phyloP scores from a whole-genome alignment of 2,888 invertebrate genomes.

The Mactromeris polynyma region DNA sequence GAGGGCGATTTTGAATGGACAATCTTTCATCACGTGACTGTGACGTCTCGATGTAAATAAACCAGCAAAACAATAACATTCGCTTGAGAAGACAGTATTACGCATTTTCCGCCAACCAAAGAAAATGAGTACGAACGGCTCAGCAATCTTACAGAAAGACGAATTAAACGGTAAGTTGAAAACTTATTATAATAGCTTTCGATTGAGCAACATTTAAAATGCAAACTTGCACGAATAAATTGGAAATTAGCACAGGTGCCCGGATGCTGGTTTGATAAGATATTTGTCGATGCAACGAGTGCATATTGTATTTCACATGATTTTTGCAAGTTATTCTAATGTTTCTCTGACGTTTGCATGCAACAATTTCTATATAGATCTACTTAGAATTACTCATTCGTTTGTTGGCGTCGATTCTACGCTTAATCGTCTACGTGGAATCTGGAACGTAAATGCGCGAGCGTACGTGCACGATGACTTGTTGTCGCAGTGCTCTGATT shows the following conservation, averaged over 20 bases:
- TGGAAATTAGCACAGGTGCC: constrained; percentile 10
- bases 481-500: background rate
- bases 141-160: constrained; percentile 21
- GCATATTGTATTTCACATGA: background rate
- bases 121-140: background rate
- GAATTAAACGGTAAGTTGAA: constrained; percentile 24
- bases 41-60: constrained; percentile 61
- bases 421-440: background rate
- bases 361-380: too few relatives aligned
- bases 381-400: too few relatives aligned
- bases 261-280: background rate
- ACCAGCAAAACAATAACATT: constrained; percentile 59
- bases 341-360: too few relatives aligned
- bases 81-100: background rate
- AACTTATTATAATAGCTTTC: background rate
- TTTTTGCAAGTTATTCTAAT: too few relatives aligned
- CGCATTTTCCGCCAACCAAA: constrained; percentile 4
- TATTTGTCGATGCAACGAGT: background rate
- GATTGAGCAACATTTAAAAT: background rate
- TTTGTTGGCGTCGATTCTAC: too few relatives aligned
- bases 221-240: background rate
- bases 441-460: background rate
- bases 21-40: constrained; percentile 38
- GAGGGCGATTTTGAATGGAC: background rate
- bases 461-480: background rate